Evolutionary conservation across 2,888 invertebrate genomes (phyloP), one percentile per base, ranked within the genome.

Genomic region (Phorcus lineatus): DNA sequence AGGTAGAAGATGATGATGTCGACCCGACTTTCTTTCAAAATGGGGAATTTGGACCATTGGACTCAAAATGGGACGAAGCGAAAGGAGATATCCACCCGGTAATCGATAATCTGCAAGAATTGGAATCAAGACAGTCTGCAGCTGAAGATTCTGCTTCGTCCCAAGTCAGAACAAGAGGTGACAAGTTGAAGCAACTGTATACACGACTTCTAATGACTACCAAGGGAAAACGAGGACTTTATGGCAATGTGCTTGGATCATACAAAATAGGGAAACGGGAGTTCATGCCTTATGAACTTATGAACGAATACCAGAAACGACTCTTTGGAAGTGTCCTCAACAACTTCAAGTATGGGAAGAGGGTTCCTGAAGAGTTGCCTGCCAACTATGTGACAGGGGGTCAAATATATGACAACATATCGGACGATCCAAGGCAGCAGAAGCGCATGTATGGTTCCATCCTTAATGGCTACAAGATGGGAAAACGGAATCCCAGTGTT

Each of bases 251-350:
- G 4, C 78, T 78, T 0, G 77, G 74, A 22, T 77, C 77, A 11
- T 80, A 80, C 74, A 80, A 80, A 40, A 40, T 80, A 17, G 80
- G 80, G 6, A 80, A 80, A 40, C 52, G 80, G 54, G 62, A 40
- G 47, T 47, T 40, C 53, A 55, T 54, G n/a, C 36, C 76, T 9
- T 36, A 54, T n/a, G 55, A 55, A n/a, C 55, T 31, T 17, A 76
- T 76, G 54, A 55, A 55, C n/a, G 70, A 70, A 17, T 70, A 70
- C 19, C 70, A 70, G 40, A 31, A 66, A 47, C 62, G 77, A 17
- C 62, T 66, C 6, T 66, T 77, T 19, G 77, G 62, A 17, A 19
- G 47, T 2, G 66, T 77, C 13, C 40, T 78, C 16, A 70, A 70
- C 40, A 62, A 62, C 62, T 62, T 28, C 62, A 62, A 62, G 62